Evolutionary conservation across 2,888 invertebrate species (phyloP).

Genomic region (Cheilosia pagana): DNA sequence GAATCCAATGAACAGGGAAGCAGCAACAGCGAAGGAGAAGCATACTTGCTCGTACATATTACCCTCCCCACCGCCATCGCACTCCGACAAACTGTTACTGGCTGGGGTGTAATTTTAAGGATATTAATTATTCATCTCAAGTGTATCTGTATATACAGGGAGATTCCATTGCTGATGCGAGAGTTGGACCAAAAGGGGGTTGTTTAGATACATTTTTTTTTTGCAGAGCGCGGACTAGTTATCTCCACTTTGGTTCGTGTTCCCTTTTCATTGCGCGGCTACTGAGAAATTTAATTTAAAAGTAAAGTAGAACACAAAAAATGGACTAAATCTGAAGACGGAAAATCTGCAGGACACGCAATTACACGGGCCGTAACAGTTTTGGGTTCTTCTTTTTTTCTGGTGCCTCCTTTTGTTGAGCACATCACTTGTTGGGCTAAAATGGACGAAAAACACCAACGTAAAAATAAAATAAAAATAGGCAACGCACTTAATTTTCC

Average conservation of each 20-base stretch:
- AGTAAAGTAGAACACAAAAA: conserved; percentile 56
- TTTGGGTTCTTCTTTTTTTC: not conserved
- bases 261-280: conserved; percentile 44
- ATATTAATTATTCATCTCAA: conserved; percentile 74
- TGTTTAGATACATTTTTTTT: conserved; percentile 47
- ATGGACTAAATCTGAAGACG: conserved; percentile 64
- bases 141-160: conserved; percentile 48
- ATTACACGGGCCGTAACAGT: conserved; percentile 73
- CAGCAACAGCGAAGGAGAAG: conserved; percentile 32
- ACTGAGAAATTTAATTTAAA: conserved; percentile 74
- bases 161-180: conserved; percentile 57
- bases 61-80: conserved; percentile 7
- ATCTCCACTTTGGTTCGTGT: conserved; percentile 47
- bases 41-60: conserved; percentile 17
- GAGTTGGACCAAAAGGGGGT: conserved; percentile 56
- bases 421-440: conserved; percentile 68
- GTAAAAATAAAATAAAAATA: conserved; percentile 48
- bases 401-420: conserved; percentile 54
- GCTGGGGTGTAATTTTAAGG: conserved; percentile 73
- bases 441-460: conserved; percentile 42
- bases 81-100: conserved; percentile 51
- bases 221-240: conserved; percentile 49
- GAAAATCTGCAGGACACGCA: conserved; percentile 72
- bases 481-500: conserved; percentile 67
- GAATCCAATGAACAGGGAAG: conserved; percentile 61